These are phyloP conservation scores for Heteronetta atricapilla DNA, from an alignment of 2,113 vertebrate species.

Conservation along the genomic window DNA sequence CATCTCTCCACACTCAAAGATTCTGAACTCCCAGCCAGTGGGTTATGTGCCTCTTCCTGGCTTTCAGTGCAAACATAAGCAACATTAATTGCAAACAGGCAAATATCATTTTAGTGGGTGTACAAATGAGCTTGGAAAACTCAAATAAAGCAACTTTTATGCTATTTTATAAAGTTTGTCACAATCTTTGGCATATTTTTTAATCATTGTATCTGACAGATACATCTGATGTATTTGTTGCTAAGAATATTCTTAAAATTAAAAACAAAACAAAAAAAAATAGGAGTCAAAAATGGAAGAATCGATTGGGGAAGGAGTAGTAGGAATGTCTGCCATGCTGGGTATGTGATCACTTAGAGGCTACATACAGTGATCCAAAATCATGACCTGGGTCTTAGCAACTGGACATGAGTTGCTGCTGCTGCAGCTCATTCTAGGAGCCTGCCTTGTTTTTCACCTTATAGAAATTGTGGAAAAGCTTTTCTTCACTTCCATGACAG, in stretches of 20 bases:
- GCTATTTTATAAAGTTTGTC: neutral
- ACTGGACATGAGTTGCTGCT: neutral
- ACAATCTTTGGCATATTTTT: neutral
- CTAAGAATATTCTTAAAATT: no score
- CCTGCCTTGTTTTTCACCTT: neutral
- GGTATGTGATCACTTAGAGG: neutral
- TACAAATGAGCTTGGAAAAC: neutral
- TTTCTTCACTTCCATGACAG: neutral
- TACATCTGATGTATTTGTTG: neutral
- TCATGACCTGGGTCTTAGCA: neutral
- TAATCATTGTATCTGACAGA: neutral
- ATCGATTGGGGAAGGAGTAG: neutral
- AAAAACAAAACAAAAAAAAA: neutral
- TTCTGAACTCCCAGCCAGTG: neutral
- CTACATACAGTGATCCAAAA: fast-evolving
- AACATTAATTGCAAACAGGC: neutral
- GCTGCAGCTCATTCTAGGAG: neutral
- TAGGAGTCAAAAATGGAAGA: neutral
- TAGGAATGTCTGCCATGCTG: neutral
- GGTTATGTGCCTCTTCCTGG: neutral
- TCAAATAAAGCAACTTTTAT: neutral
- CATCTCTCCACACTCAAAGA: neutral
- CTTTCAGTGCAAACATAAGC: neutral
- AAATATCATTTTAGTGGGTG: neutral
- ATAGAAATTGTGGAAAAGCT: neutral